A percentile compares a stretch with the other conserved stretches of the same genome.
Conservation (phyloP, 2,888 invertebrate species). For the Cataglyphis altisquamis region DNA sequence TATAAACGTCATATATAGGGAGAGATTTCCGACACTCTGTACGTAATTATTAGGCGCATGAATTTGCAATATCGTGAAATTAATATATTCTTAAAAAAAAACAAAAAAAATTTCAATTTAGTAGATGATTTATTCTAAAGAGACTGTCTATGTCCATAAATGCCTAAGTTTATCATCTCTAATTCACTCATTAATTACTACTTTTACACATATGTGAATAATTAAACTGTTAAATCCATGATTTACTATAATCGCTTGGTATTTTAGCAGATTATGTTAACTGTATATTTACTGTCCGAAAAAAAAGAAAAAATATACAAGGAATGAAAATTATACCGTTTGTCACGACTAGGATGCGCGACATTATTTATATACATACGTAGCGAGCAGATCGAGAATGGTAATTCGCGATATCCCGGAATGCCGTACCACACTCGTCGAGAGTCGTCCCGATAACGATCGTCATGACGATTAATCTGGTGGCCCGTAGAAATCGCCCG, state of each 20-base stretch:
- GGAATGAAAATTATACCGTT: slow-evolving; percentile 18
- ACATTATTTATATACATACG: slow-evolving; percentile 44
- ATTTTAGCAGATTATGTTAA: slow-evolving; percentile 1
- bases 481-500: slow-evolving; percentile 45
- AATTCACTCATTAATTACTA: background rate
- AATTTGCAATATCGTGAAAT: background rate
- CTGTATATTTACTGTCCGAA: background rate
- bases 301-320: background rate
- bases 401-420: slow-evolving; percentile 55
- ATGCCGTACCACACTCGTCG: slow-evolving; percentile 27
- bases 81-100: background rate
- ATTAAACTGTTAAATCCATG: background rate
- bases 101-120: background rate
- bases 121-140: background rate
- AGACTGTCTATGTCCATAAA: background rate
- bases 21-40: background rate
- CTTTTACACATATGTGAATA: background rate
- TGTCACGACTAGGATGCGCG: slow-evolving; percentile 34
- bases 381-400: slow-evolving; percentile 43
- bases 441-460: slow-evolving; percentile 52
- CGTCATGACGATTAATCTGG: slow-evolving; percentile 53
- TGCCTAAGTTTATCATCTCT: background rate
- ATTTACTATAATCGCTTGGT: background rate
- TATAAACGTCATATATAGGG: background rate
- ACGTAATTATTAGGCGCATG: background rate